Conservation (phyloP, 2,113 vertebrate species). For the Atrichornis clamosus region DNA sequence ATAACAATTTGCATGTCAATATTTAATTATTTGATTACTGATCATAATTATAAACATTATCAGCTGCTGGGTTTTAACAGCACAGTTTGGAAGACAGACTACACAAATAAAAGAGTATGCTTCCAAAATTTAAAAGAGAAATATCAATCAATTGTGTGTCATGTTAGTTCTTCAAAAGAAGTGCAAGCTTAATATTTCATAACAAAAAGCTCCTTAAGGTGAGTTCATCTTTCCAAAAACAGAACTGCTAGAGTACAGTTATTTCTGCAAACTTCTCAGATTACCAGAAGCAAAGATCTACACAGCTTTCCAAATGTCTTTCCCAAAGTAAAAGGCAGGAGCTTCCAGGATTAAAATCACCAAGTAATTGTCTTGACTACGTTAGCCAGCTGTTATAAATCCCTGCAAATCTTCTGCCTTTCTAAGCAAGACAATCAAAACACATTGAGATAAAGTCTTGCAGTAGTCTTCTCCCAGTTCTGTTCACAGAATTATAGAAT, state of each 20-base stretch:
- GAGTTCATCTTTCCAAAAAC: not conserved
- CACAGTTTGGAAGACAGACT: not conserved
- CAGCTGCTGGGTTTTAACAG: not conserved
- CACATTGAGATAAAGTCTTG: not conserved
- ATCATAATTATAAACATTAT: not conserved
- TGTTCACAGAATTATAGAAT: not conserved
- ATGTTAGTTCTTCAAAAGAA: not conserved
- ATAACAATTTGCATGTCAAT: conserved; percentile 6
- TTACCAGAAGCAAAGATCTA: not conserved
- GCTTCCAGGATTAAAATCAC: not conserved
- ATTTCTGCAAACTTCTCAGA: not conserved
- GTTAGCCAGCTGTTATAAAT: not conserved
- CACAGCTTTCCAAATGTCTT: not conserved
- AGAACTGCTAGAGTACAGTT: not conserved
- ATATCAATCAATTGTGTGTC: not conserved
- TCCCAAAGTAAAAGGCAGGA: not conserved
- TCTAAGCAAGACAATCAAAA: not conserved
- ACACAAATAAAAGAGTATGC: not conserved
- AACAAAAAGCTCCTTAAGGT: not conserved
- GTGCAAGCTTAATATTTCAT: not conserved
- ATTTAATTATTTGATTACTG: conserved; percentile 22
- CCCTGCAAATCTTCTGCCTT: not conserved
- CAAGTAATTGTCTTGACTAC: not conserved
- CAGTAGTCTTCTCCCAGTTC: not conserved
- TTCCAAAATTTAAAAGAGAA: not conserved